Percentiles rank a stretch among this genome's conserved stretches.
phyloP scores from a whole-genome alignment of 37 sponge, comb jelly and placozoan genomes.

The Mnemiopsis leidyi region DNA sequence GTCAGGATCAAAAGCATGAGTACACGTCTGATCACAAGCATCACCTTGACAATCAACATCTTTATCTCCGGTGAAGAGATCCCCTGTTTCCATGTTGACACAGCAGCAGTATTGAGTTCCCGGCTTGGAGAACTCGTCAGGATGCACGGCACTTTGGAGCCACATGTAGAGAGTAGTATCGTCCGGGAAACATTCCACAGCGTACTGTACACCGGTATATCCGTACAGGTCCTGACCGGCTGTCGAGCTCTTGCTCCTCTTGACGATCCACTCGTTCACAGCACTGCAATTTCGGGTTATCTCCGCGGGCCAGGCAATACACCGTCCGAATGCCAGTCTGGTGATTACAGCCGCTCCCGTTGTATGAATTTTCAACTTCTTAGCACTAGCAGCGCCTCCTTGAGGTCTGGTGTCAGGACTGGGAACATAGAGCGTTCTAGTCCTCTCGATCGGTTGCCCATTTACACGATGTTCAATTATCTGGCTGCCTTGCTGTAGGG shows the following conservation, averaged over 20 bases:
- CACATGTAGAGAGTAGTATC: not conserved
- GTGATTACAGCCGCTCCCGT: conserved; percentile 2
- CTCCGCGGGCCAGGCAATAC: not conserved
- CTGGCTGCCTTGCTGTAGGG: not conserved
- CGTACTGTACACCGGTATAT: not conserved
- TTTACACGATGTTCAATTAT: not conserved
- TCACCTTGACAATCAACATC: not conserved
- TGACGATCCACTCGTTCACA: not conserved
- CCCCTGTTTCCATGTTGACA: not conserved
- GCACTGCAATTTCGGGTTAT: not conserved
- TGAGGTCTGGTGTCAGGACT: not conserved
- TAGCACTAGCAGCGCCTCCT: not conserved
- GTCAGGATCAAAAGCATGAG: not conserved
- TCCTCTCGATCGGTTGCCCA: not conserved
- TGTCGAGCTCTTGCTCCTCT: not conserved
- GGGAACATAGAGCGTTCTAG: not conserved
- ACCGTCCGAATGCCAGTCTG: not conserved
- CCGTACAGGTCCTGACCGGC: not conserved
- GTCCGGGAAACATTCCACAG: not conserved
- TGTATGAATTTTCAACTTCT: not conserved
- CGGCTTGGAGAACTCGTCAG: not conserved
- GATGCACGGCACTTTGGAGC: not conserved
- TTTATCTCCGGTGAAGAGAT: not conserved
- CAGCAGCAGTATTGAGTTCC: not conserved
- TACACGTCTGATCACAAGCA: not conserved